Base-by-base conservation (phyloP, 1,140 invertebrate genomes). In the Scaptomyza graminum region DNA sequence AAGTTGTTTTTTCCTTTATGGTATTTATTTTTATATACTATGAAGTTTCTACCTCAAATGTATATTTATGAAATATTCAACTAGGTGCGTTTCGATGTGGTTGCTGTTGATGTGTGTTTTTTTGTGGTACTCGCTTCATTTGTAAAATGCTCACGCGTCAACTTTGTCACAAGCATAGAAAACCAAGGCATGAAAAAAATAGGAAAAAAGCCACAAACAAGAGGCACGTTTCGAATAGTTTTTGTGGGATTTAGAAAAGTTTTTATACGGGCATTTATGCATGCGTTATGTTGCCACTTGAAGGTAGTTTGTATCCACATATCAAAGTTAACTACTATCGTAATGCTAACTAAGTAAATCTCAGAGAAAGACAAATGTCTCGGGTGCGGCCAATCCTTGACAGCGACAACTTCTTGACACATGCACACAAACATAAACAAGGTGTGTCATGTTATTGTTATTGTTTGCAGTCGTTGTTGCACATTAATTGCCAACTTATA, bases 401-500 rank as follows among this genome's bases (percentile, higher is more conserved):
- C 75, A 69, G 65, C 68, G 50, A 64, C 67, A 56, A 64, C 51
- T 70, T 62, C 67, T 70, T 56, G 80, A 74, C 51, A 62, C 49
- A 59, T 49, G 31, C 59, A 9, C 60, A 41, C 37, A 34, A 34
- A 34, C 31, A 34, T 34, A 41, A 0, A n/a, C 5, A 46, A 77
- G 81, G 82, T 70, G 82, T 82, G 82, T 60, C 82, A 72, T 68
- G 39, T 67, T 60, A 57, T 72, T 67, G 55, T 64, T 62, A 68
- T 76, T 69, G 73, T 57, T 56, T 56, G 41, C n/a, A 44, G 37
- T 50, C 41, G 51, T 64, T 64, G 54, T 69, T 67, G 74, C 74
- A 67, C 78, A 79, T 88, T 88, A 88, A 88, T 88, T 88, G 84
- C 79, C 79, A 83, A 83, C 79, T 88, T 83, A 60, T 88, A 88